These are phyloP conservation scores for Platyrinchus mystaceus DNA, from an alignment of 2,797 vertebrate genomes.

Conservation along the genomic window DNA sequence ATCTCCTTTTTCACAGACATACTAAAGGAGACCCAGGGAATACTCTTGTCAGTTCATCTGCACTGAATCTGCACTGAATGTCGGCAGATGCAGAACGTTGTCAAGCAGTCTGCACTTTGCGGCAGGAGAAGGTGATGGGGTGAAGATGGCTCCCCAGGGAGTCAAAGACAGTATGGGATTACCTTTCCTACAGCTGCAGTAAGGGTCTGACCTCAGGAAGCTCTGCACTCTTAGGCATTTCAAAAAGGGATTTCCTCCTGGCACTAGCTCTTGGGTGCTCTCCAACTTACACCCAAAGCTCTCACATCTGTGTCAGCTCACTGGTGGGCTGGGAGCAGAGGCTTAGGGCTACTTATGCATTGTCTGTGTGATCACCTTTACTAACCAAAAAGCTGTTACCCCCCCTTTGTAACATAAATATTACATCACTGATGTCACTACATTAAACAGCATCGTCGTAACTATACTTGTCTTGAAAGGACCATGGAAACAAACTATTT, in stretches of 20 bases:
- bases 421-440: neutral
- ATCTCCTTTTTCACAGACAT: neutral
- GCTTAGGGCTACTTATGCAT: neutral
- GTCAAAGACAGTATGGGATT: neutral
- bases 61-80: neutral
- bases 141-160: neutral
- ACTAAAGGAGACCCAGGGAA: neutral
- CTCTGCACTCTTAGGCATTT: neutral
- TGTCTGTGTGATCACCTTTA: fast-evolving
- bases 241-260: neutral
- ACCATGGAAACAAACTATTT: neutral
- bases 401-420: neutral
- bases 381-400: neutral
- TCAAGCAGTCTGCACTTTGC: neutral
- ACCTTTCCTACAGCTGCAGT: neutral
- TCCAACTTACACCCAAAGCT: fast-evolving
- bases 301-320: neutral
- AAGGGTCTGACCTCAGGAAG: neutral
- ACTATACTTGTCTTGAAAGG: neutral
- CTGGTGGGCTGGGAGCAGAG: neutral
- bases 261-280: neutral
- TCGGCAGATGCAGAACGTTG: neutral
- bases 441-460: neutral
- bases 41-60: neutral
- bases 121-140: neutral